phyloP scores from a whole-genome alignment of 1,140 invertebrate genomes.

The Dreissena polymorpha region DNA sequence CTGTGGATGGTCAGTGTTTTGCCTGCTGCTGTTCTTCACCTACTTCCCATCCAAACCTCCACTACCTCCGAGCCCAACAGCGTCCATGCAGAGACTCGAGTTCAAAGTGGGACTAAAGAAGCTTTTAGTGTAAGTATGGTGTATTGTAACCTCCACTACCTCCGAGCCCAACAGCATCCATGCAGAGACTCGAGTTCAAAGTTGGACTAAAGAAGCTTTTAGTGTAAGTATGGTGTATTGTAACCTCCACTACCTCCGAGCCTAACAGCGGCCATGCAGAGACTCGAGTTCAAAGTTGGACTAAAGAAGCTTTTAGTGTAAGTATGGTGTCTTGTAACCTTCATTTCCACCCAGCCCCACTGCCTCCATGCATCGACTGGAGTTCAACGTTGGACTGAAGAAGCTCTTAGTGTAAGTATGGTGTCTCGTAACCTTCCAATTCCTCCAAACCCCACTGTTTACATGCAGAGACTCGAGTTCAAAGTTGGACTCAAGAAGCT shows the following conservation, averaged over 20 bases:
- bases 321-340: conserved; percentile 36
- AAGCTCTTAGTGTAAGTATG: background rate
- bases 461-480: conserved; percentile 8
- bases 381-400: conserved; percentile 48
- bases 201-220: conserved; percentile 25
- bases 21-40: conserved; percentile 61
- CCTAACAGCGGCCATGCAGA: conserved; percentile 53
- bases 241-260: conserved; percentile 59
- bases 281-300: conserved; percentile 53
- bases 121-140: background rate
- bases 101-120: conserved; percentile 50
- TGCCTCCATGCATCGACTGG: too few species aligned
- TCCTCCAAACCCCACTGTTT: conserved; percentile 60
- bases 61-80: conserved; percentile 61
- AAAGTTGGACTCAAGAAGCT: too few species aligned
- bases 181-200: conserved; percentile 54
- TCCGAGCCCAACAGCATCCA: conserved; percentile 58
- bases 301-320: conserved; percentile 2
- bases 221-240: too few species aligned
- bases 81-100: conserved; percentile 53
- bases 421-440: conserved; percentile 25
- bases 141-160: conserved; percentile 52
- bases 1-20: conserved; percentile 51
- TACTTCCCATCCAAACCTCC: conserved; percentile 65
- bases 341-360: conserved; percentile 57